Conservation (phyloP, 2,888 invertebrate genomes). For the Pimpla rufipes region DNA sequence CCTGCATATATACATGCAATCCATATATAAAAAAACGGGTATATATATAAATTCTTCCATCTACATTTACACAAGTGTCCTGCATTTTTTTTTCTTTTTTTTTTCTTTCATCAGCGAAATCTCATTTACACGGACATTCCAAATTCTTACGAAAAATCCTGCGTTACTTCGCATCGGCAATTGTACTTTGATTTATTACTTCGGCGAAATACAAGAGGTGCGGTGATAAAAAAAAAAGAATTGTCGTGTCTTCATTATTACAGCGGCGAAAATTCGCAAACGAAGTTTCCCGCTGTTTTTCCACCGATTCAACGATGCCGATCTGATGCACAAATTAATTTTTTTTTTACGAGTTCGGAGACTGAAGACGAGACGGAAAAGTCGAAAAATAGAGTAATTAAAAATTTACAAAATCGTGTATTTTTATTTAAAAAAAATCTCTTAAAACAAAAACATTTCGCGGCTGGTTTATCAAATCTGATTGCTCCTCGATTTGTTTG, state of each 20-base stretch:
- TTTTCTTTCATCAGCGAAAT: slow-evolving; percentile 17
- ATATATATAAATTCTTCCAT: slow-evolving; percentile 21
- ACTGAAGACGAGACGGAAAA: too few species aligned
- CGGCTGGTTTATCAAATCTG: too few species aligned
- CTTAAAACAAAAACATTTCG: too few species aligned
- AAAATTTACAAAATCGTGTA: too few species aligned
- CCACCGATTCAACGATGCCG: too few species aligned
- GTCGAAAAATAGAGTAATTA: too few species aligned
- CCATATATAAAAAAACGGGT: slow-evolving; percentile 11
- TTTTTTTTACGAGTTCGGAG: too few species aligned
- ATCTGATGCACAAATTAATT: too few species aligned
- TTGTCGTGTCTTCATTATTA: neutral
- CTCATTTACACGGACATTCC: slow-evolving; percentile 48
- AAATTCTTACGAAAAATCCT: slow-evolving; percentile 29
- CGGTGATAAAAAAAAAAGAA: slow-evolving; percentile 9
- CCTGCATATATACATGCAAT: slow-evolving; percentile 19
- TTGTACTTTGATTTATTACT: slow-evolving; percentile 44
- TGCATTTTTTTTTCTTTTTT: neutral
- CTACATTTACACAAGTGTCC: slow-evolving; percentile 19
- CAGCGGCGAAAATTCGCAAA: neutral
- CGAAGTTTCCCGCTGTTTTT: too few species aligned
- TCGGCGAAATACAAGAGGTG: slow-evolving; percentile 44
- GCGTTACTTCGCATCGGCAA: slow-evolving; percentile 18
- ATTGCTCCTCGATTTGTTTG: too few species aligned
- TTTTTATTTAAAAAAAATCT: neutral